phyloP scores from a whole-genome alignment of 2,113 vertebrate genomes.

The Odocoileus hemionus region DNA sequence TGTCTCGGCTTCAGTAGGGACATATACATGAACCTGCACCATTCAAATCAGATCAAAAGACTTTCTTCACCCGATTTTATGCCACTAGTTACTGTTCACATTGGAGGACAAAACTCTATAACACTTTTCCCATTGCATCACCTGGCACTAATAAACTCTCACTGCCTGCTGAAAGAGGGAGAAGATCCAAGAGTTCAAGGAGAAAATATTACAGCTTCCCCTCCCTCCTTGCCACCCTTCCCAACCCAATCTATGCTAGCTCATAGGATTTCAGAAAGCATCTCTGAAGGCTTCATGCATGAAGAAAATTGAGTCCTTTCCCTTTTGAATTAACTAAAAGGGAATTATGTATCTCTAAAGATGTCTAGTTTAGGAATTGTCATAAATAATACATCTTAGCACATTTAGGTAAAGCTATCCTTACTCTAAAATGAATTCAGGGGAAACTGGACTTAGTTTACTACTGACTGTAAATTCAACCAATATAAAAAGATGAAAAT shows the following conservation, averaged over 20 bases:
- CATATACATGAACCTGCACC: not conserved
- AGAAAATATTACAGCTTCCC: not conserved
- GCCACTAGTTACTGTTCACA: not conserved
- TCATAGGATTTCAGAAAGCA: constrained; percentile 7
- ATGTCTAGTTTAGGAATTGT: not conserved
- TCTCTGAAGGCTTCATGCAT: not conserved
- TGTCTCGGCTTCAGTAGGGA: not conserved
- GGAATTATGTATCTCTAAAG: not conserved
- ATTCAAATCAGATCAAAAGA: not conserved
- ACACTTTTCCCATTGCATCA: not conserved
- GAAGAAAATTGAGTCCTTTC: not conserved
- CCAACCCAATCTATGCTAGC: not conserved
- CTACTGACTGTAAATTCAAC: not conserved
- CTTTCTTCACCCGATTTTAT: not conserved
- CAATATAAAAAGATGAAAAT: not conserved
- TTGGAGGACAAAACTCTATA: not conserved
- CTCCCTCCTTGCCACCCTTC: not conserved
- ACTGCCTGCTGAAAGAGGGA: not conserved
- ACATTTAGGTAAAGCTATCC: not conserved
- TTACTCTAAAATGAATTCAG: not conserved
- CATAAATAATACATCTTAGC: not conserved
- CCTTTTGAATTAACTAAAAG: not conserved
- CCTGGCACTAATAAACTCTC: not conserved
- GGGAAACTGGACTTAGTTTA: not conserved
- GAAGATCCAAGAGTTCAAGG: not conserved